Evolutionary conservation across 1,140 invertebrate species (phyloP), one percentile per base, ranked within the genome.

Genomic region (Phthorimaea operculella): DNA sequence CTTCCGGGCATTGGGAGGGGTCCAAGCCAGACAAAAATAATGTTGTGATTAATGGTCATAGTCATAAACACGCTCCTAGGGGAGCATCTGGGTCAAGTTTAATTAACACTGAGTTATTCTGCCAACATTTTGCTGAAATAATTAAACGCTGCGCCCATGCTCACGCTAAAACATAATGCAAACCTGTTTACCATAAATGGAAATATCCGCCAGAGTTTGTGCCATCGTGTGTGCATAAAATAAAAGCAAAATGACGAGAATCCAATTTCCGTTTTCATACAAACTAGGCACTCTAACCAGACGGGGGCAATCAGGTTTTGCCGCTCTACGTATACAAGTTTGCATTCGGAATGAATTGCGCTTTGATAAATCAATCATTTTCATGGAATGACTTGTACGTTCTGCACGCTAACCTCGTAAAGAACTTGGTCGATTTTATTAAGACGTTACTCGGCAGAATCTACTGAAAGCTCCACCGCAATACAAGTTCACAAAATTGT

Each of bases 331-430:
- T 57, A 48, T 39, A 39, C 36, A 39, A 12, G 36, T n/a, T 39
- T 39, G 36, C 36, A n/a, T 39, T 39, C 10, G 36, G 10, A 12
- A 12, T 39, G 36, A 39, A 12, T 12, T 4, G 36, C 10, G 36
- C 36, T 39, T 39, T 39, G 36, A 39, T 39, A 3, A n/a, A 39
- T 39, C n/a, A 12, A 39, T 39, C 36, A 39, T 39, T 39, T n/a
- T 11, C 16, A 14, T 2, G 9, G n/a, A 47, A 47, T 8, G 48
- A 84, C 81, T 79, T 82, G 79, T 54, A 79, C 81, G 57, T 83
- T 84, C 65, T 84, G 79, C 21, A 28, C 21, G 21, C 21, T 28
- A 28, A 28, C 21, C 21, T 28, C 21, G 6, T 28, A 28, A 28
- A 28, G 21, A 28, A 28, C 21, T 28, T 28, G 2, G 21, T 28